Conservation (phyloP, 2,888 invertebrate genomes). For the Norana najaformis region DNA sequence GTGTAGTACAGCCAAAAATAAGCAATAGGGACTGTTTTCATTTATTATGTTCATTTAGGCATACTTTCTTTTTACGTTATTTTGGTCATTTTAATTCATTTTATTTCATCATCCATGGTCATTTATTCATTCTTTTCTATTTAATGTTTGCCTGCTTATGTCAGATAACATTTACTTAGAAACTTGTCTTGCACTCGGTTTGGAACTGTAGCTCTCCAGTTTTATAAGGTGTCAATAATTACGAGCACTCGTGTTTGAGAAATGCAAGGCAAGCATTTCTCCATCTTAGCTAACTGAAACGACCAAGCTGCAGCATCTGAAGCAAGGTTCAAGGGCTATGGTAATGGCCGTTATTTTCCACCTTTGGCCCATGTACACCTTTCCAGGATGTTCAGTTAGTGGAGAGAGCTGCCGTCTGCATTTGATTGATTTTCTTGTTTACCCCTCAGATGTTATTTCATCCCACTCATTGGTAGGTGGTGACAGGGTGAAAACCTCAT, state of each 20-base stretch:
- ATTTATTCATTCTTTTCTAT: background rate
- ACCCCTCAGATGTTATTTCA: background rate
- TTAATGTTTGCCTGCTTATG: background rate
- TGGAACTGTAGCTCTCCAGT: background rate
- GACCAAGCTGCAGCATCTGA: background rate
- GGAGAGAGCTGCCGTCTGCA: background rate
- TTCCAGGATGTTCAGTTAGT: background rate
- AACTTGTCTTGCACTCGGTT: background rate
- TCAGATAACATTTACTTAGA: background rate
- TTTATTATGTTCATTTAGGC: background rate
- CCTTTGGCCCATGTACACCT: background rate
- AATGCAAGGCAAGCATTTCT: background rate
- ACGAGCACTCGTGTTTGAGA: background rate
- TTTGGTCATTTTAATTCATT: background rate
- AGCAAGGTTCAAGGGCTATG: background rate
- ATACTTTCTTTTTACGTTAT: background rate
- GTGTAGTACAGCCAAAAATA: background rate
- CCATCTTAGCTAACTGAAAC: background rate
- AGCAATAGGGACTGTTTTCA: background rate
- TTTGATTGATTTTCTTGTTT: background rate
- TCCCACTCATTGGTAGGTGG: background rate
- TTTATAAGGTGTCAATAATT: background rate
- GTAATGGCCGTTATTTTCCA: background rate
- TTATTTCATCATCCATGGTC: background rate
- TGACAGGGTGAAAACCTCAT: background rate